Percentiles rank a stretch among this genome's conserved stretches.
phyloP scores from a whole-genome alignment of 2,113 vertebrate genomes.

The Nerophis ophidion region DNA sequence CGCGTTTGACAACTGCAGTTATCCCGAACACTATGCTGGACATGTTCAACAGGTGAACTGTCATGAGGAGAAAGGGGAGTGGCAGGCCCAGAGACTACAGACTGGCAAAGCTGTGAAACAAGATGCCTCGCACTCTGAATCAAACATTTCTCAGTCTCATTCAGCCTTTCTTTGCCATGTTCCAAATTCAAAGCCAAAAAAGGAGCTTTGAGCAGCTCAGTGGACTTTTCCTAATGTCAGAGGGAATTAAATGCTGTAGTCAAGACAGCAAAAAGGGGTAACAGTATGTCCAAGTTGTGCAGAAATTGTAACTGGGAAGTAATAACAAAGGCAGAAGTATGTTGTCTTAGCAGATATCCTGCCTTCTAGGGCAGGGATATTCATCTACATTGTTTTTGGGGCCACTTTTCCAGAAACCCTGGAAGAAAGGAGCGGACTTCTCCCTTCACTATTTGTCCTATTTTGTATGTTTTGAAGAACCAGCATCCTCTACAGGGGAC shows the following conservation, averaged over 20 bases:
- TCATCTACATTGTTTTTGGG: too few species aligned
- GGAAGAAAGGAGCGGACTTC: too few species aligned
- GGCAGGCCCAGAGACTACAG: background rate
- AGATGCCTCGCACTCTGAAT: conserved; percentile 16
- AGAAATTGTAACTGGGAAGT: background rate
- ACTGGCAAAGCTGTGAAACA: conserved; percentile 24
- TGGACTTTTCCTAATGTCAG: background rate
- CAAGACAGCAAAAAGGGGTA: conserved; percentile 6
- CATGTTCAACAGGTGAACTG: conserved; percentile 25
- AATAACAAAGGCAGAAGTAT: background rate
- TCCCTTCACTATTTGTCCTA: too few species aligned
- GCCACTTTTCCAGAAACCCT: too few species aligned
- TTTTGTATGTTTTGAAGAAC: too few species aligned
- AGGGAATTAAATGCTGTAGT: conserved; percentile 3
- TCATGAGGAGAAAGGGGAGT: background rate
- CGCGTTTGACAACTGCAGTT: background rate
- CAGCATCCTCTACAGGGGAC: too few species aligned
- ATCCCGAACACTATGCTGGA: conserved; percentile 33
- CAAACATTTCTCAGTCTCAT: conserved; percentile 8
- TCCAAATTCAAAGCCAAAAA: conserved; percentile 17
- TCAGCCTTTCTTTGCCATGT: background rate
- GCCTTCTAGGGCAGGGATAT: background rate
- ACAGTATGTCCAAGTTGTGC: background rate
- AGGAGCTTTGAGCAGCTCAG: conserved; percentile 24
- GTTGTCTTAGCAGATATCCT: background rate